Base-by-base conservation (phyloP, 2,888 invertebrate species). In the Micropterix aruncella region DNA sequence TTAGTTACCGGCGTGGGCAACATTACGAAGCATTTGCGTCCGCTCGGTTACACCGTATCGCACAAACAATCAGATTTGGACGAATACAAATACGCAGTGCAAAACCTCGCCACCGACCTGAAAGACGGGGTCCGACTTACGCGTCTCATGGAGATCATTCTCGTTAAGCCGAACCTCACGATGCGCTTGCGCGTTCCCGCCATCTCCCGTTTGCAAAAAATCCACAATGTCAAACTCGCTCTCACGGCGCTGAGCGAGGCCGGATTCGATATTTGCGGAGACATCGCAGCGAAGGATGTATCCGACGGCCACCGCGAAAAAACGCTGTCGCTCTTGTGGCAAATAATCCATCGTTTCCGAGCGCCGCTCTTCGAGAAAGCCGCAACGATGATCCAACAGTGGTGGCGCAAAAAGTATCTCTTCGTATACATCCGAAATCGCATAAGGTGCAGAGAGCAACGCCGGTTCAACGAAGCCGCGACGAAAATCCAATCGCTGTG, bases 251-350 rank as follows among this genome's bases (percentile, higher is more conserved):
- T 89, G 15, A 66, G 69, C 43, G 64, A 70, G 4, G 73, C 78
- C 1, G 75, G 77, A 19, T 80, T 75, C 53, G 57, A 59, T 1
- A 74, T 84, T 3, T 62, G 69, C 18, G 78, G 79, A 2, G 77
- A 83, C 16, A 85, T 92, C 19, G 69, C 73, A 1, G 72, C 87
- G 0, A 75, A 79, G 40, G 87, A 90, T 57, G 82, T 94, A 48
- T 90, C 85, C 0, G 86, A 90, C 57, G 93, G 93, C 0, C 87
- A 93, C 58, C 72, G 83, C 46, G 91, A 93, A 58, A 91, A 90
- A 59, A 93, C 90, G 0, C 62, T 93, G 7, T 86, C 86, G 0
- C 70, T 94, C 15, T 64, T 94, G 2, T 94, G 93, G 92, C 87
- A 88, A 58, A 75, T 94, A 12, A 87, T 93, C 47, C 83, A 90